These are phyloP conservation scores for Danio choprae DNA, from an alignment of 2,797 vertebrate genomes.

Conservation along the genomic window DNA sequence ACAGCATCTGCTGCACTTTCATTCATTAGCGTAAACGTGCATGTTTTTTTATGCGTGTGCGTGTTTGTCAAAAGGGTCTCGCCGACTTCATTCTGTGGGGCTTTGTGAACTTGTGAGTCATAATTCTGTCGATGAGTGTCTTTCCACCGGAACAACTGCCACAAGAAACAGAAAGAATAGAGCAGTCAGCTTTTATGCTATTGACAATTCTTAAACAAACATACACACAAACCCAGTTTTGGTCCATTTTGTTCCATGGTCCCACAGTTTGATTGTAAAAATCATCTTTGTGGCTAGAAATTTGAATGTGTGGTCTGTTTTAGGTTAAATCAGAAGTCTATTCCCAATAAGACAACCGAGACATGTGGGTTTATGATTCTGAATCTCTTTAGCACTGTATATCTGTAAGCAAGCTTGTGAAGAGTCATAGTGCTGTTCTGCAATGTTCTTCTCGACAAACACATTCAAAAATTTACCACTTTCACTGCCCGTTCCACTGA, in stretches of 20 bases:
- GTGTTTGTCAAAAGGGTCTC: slow-evolving; percentile 43
- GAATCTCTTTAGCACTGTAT: slow-evolving; percentile 1
- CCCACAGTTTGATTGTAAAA: neutral
- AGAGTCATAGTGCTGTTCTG: slow-evolving; percentile 22
- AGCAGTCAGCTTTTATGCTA: slow-evolving; percentile 46
- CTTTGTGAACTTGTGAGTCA: slow-evolving; percentile 60
- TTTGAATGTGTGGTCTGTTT: slow-evolving; percentile 1
- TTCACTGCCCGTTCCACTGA: neutral
- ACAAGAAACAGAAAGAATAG: slow-evolving; percentile 52
- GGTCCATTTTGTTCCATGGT: neutral
- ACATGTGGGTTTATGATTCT: neutral
- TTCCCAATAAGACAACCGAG: neutral
- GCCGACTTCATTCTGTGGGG: slow-evolving; percentile 51
- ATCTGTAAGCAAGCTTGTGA: neutral
- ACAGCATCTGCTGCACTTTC: slow-evolving; percentile 48
- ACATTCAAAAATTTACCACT: slow-evolving; percentile 37
- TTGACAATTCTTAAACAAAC: neutral
- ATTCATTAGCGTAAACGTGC: slow-evolving; percentile 8
- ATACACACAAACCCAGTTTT: slow-evolving; percentile 4
- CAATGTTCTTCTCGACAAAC: slow-evolving; percentile 49
- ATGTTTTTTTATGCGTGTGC: slow-evolving; percentile 23
- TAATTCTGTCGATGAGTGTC: slow-evolving; percentile 57
- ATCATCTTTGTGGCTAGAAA: neutral
- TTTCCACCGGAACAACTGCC: slow-evolving; percentile 57
- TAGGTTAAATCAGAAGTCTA: neutral